Evolutionary conservation across 2,888 invertebrate genomes (phyloP).

Genomic region (Dichetophora obliterata): DNA sequence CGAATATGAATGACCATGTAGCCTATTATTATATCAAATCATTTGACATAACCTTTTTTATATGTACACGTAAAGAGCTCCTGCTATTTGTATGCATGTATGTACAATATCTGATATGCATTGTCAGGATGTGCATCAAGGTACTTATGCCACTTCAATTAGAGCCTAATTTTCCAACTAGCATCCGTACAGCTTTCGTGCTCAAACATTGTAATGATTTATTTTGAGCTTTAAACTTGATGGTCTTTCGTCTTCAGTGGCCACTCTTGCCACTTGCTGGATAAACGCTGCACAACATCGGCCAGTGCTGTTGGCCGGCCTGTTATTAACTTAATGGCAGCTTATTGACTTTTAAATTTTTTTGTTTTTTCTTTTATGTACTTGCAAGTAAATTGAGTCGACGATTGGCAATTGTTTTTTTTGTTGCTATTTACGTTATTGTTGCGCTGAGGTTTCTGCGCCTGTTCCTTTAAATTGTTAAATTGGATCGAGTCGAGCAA

Average conservation of each 20-base stretch:
- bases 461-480: slow-evolving; percentile 18
- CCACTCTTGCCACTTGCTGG: not conserved
- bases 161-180: slow-evolving; percentile 17
- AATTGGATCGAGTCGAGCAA: not conserved
- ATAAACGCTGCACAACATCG: not conserved
- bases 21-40: no score
- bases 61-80: no score
- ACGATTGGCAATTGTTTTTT: not conserved
- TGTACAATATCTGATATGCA: no score
- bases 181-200: not conserved
- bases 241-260: not conserved
- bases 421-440: not conserved
- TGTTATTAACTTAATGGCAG: slow-evolving; percentile 65
- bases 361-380: slow-evolving; percentile 51
- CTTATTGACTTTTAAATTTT: slow-evolving; percentile 66
- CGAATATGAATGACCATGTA: no score
- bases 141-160: not conserved
- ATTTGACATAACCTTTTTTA: no score
- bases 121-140: not conserved
- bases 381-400: not conserved
- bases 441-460: not conserved
- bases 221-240: not conserved
- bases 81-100: no score
- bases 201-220: not conserved
- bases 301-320: slow-evolving; percentile 52